Conservation (phyloP, 2,888 invertebrate genomes). For the Alviniconcha strummeri region DNA sequence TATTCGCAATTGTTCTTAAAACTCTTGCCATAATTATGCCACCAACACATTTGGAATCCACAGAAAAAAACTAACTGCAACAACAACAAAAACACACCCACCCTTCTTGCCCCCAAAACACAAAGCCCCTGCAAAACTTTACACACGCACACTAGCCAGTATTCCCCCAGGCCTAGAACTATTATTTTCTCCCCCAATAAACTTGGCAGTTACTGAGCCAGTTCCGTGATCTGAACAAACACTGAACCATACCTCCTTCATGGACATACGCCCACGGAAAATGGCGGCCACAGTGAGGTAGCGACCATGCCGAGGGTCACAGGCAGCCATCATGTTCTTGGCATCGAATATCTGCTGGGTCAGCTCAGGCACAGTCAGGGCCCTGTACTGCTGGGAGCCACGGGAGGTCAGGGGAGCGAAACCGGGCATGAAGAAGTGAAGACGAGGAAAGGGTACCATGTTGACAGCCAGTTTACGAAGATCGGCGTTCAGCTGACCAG, state of each 20-base stretch:
- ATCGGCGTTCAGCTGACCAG: conserved; percentile 76
- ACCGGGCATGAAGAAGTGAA: conserved; percentile 73
- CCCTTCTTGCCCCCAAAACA: too few relatives aligned
- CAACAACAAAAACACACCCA: too few relatives aligned
- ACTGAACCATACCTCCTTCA: conserved; percentile 78
- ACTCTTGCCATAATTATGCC: too few relatives aligned
- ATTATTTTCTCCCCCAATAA: too few relatives aligned
- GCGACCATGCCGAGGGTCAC: conserved; percentile 92
- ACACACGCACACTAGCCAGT: too few relatives aligned
- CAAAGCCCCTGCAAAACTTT: too few relatives aligned
- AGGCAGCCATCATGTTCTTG: conserved; percentile 98
- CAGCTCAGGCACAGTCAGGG: conserved; percentile 52
- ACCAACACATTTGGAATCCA: too few relatives aligned
- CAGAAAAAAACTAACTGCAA: too few relatives aligned
- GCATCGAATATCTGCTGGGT: conserved; percentile 87
- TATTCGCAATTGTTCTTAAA: too few relatives aligned
- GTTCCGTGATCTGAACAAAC: too few relatives aligned
- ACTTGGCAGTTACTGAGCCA: too few relatives aligned
- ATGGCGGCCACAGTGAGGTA: conserved; percentile 67
- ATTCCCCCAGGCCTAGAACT: too few relatives aligned
- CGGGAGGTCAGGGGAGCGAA: conserved; percentile 72
- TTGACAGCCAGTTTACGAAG: conserved; percentile 65
- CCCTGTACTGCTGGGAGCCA: conserved; percentile 68
- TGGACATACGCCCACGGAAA: conserved; percentile 68
- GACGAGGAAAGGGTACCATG: conserved; percentile 73